Evolutionary conservation across 2,113 vertebrate genomes (phyloP).

Genomic region (Menura novaehollandiae): DNA sequence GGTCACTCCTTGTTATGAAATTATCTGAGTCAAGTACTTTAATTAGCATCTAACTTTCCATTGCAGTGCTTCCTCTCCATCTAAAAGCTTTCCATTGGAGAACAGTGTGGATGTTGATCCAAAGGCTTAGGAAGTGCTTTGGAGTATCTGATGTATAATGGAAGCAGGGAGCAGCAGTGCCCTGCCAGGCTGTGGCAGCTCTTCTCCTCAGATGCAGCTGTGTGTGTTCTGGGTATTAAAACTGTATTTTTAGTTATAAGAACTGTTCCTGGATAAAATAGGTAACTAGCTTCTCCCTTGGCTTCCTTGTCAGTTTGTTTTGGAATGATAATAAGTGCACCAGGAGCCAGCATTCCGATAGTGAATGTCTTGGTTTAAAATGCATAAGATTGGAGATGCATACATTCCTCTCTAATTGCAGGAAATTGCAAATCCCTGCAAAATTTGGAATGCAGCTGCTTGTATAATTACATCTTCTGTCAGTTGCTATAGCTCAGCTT

Average conservation of each 20-base stretch:
- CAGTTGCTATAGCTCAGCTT: slow-evolving; percentile 42
- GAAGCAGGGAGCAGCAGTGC: not conserved
- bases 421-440: slow-evolving; percentile 38
- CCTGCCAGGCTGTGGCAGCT: not conserved
- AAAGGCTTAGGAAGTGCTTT: not conserved
- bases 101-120: not conserved
- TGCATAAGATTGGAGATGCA: not conserved
- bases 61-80: not conserved
- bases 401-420: slow-evolving; percentile 37
- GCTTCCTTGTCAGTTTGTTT: not conserved
- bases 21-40: not conserved
- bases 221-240: not conserved
- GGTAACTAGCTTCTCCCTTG: not conserved
- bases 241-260: not conserved
- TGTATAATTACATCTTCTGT: slow-evolving; percentile 54
- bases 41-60: not conserved
- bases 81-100: not conserved
- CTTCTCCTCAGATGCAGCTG: not conserved
- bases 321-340: not conserved
- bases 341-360: not conserved
- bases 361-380: not conserved
- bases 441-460: slow-evolving; percentile 57
- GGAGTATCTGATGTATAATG: not conserved
- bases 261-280: not conserved
- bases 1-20: not conserved